Evolutionary conservation across 2,113 vertebrate species (phyloP).

Genomic region (Microtus montanus): DNA sequence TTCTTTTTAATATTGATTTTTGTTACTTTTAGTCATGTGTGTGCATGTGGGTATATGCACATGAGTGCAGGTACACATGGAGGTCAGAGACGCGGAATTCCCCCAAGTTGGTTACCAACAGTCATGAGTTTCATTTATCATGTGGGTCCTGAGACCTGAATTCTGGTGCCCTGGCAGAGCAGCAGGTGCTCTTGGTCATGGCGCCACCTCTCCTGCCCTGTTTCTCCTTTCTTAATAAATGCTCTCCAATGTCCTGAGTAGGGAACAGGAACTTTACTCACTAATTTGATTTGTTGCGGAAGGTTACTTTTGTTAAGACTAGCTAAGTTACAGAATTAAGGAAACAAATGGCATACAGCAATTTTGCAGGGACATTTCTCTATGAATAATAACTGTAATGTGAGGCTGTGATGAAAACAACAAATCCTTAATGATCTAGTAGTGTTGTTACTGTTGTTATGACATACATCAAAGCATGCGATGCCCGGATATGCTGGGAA

Average conservation of each 20-base stretch:
- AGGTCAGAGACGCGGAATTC: neutral
- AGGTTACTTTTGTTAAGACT: neutral
- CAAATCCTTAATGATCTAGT: neutral
- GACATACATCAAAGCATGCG: neutral
- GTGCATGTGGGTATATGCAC: neutral
- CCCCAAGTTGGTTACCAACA: neutral
- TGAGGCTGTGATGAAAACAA: neutral
- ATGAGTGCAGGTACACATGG: neutral
- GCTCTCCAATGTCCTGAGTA: neutral
- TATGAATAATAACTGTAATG: neutral
- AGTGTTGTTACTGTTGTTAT: constrained; percentile 11
- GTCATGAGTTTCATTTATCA: neutral
- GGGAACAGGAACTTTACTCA: neutral
- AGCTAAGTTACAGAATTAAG: neutral
- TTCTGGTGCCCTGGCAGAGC: neutral
- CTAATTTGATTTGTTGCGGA: neutral
- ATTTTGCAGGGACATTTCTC: neutral
- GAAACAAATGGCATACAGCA: neutral
- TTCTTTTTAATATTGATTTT: neutral
- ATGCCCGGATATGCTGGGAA: neutral
- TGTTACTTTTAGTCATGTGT: neutral
- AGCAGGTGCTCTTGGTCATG: neutral
- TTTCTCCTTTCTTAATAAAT: neutral
- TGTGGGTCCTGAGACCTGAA: neutral
- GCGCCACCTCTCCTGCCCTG: neutral